A percentile compares a stretch with the other conserved stretches of the same genome.
phyloP scores from a whole-genome alignment of 2,113 vertebrate species.

The Zosterops pallidus region DNA sequence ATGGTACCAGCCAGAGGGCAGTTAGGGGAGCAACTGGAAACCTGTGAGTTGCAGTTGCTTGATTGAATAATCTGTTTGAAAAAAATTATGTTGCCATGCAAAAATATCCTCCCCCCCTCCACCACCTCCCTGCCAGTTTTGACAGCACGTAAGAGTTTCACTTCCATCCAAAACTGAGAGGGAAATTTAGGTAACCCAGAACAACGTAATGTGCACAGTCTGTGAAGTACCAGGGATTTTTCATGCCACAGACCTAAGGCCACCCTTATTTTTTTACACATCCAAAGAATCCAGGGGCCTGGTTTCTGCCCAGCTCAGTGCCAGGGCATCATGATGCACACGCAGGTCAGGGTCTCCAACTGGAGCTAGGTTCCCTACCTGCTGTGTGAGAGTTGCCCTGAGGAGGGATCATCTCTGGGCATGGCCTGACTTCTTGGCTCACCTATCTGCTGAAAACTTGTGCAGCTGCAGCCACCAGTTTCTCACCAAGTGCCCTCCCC shows the following conservation, averaged over 20 bases:
- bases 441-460: not conserved
- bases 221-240: constrained; percentile 50
- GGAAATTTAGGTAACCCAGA: constrained; percentile 25
- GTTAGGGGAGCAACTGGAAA: not conserved
- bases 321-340: not conserved
- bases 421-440: fast-evolving
- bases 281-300: not conserved
- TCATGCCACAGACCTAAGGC: not conserved
- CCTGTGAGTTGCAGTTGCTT: not conserved
- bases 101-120: not conserved
- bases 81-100: not conserved
- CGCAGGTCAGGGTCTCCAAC: fast-evolving
- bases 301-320: fast-evolving
- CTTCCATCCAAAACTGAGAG: not conserved
- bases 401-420: not conserved
- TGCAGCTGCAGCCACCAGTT: not conserved
- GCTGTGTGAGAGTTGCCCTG: not conserved
- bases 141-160: constrained; percentile 1
- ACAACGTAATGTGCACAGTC: fast-evolving
- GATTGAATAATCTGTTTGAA: not conserved
- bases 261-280: not conserved
- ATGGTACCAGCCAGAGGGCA: not conserved
- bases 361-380: not conserved
- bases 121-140: not conserved
- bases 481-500: not conserved